Evolutionary conservation across 1,140 invertebrate species (phyloP), one percentile per base, ranked within the genome.

Genomic region (Hirudo medicinalis): DNA sequence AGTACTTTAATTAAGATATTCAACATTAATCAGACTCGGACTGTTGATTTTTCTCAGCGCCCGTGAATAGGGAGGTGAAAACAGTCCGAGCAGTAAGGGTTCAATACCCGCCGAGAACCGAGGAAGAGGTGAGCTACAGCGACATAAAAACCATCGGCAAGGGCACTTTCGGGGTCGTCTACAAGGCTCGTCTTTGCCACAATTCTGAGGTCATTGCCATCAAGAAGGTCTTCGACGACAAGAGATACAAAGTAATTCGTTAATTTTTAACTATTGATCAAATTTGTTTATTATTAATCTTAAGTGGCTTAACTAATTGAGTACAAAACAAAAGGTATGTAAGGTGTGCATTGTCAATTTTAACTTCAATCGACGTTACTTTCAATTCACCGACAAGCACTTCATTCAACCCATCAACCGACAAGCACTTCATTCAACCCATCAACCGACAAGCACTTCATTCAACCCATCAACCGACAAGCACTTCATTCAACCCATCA

Each of bases 151-250:
- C 68, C 20, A 70, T 73, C 19, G 74, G 74, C 17, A 74, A 73
- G 20, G 74, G 74, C 25, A 66, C 69, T n/a, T 75, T 75, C 63
- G 74, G 74, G 3, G 54, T 67, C 27, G 74, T 75, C 22, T 75
- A 75, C 36, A 36, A 70, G 71, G 72, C 72, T 8, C 55, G 68
- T 22, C 49, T 74, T 19, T 71, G 57, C 54, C 32, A 63, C 32
- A 68, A 60, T 22, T 55, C 53, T 17, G 69, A 73, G 55, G 19
- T 67, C 19, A 68, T 74, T 67, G 74, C 74, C 36, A 73, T 75
- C 32, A 75, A 75, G 66, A 72, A 73, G 43, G 71, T 73, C 29
- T 53, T 74, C 22, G 54, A 73, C 36, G 71, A 74, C 66, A 36
- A 25, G 27, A 69, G 67, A 53, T 74, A 54, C 40, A 72, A 72